A percentile compares a stretch with the other conserved stretches of the same genome.
Evolutionary conservation across 2,797 vertebrate species (phyloP).

Genomic region (Epinephelus coioides): DNA sequence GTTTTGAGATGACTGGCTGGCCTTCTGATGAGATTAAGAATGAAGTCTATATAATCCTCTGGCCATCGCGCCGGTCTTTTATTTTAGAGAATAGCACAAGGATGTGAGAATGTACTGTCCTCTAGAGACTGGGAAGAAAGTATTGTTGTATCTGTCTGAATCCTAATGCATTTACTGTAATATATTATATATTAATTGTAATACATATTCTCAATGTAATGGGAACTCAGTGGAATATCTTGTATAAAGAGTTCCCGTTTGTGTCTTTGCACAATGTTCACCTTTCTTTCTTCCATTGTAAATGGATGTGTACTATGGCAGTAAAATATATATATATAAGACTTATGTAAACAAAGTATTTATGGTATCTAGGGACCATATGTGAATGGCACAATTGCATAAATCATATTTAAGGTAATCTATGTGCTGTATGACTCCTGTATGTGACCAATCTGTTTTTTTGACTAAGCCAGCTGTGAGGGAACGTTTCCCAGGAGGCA

Average conservation of each 20-base stretch:
- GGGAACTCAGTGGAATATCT: slow-evolving; percentile 74
- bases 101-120: slow-evolving; percentile 78
- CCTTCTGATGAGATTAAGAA: slow-evolving; percentile 72
- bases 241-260: slow-evolving; percentile 65
- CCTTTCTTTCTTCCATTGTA: slow-evolving; percentile 80
- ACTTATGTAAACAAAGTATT: slow-evolving; percentile 71
- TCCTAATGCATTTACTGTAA: slow-evolving; percentile 76
- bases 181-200: slow-evolving; percentile 76
- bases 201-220: slow-evolving; percentile 77
- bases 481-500: slow-evolving; percentile 71
- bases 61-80: slow-evolving; percentile 40
- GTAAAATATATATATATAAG: slow-evolving; percentile 59
- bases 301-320: slow-evolving; percentile 75
- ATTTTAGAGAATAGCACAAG: slow-evolving; percentile 76
- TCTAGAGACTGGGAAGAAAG: slow-evolving; percentile 61
- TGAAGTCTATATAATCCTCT: slow-evolving; percentile 49
- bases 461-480: slow-evolving; percentile 58
- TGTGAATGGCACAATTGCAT: slow-evolving; percentile 74
- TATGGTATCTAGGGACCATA: slow-evolving; percentile 79
- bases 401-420: slow-evolving; percentile 75
- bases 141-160: slow-evolving; percentile 62
- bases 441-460: slow-evolving; percentile 66
- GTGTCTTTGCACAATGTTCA: slow-evolving; percentile 84
- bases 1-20: slow-evolving; percentile 75
- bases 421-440: slow-evolving; percentile 72